A percentile compares a stretch with the other conserved stretches of the same genome.
Evolutionary conservation across 2,888 invertebrate genomes (phyloP).

Genomic region (Drosophila kanekoi): DNA sequence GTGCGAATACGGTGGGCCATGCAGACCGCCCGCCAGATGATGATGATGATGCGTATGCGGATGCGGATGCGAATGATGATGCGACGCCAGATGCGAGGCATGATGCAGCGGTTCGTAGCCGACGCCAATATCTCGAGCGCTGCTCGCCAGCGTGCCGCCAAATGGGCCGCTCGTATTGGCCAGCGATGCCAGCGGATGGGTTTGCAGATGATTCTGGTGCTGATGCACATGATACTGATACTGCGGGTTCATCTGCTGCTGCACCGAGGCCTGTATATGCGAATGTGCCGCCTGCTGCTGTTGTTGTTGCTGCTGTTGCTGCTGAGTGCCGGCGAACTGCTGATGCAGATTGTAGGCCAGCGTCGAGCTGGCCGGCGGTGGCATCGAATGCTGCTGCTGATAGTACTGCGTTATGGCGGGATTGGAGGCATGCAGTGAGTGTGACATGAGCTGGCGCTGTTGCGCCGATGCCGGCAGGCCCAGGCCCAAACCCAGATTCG

Average conservation of each 20-base stretch:
- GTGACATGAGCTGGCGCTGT: conserved; percentile 83
- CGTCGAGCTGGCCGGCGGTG: conserved; percentile 53
- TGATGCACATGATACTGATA: conserved; percentile 84
- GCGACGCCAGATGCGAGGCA: conserved; percentile 56
- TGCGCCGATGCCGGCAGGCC: conserved; percentile 69
- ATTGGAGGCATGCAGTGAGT: conserved; percentile 84
- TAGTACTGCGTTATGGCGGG: conserved; percentile 84
- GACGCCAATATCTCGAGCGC: conserved; percentile 68
- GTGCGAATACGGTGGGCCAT: conserved; percentile 69
- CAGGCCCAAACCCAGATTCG: conserved; percentile 25
- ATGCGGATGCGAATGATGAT: conserved; percentile 54
- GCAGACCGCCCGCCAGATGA: conserved; percentile 49
- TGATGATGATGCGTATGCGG: conserved; percentile 63
- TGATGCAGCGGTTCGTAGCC: conserved; percentile 74
- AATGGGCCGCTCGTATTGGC: conserved; percentile 80
- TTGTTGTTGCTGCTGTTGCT: conserved; percentile 48
- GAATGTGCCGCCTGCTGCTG: conserved; percentile 64
- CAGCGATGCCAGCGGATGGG: conserved; percentile 80
- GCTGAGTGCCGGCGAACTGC: conserved; percentile 83
- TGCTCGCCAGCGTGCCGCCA: conserved; percentile 80
- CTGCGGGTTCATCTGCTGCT: conserved; percentile 83
- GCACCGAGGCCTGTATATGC: conserved; percentile 83
- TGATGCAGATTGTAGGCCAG: conserved; percentile 82
- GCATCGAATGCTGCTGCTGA: conserved; percentile 61
- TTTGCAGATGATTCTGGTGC: conserved; percentile 84